Percentiles rank a stretch among this genome's conserved stretches.
Conservation (phyloP, 2,888 invertebrate species). For the Drosophila macrothrix region DNA sequence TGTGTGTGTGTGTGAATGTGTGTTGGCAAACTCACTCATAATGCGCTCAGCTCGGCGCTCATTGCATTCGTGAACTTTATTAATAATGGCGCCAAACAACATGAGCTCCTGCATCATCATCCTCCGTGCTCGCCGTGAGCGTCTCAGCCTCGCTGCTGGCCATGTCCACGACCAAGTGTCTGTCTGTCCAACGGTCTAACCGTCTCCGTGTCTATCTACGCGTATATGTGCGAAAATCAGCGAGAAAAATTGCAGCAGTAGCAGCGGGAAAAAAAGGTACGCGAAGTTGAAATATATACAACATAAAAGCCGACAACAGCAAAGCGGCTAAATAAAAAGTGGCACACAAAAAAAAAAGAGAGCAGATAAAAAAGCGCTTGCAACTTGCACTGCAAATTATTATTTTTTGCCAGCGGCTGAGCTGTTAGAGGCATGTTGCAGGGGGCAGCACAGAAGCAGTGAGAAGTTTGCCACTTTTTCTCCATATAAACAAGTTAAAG, state of each 20-base stretch:
- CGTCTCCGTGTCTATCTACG: conserved; percentile 38
- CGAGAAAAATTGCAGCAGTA: conserved; percentile 66
- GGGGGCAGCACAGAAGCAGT: background rate
- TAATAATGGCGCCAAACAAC: conserved; percentile 82
- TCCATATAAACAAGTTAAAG: conserved; percentile 51
- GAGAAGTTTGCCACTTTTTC: conserved; percentile 20
- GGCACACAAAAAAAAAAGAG: conserved; percentile 53
- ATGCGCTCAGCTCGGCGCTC: conserved; percentile 72
- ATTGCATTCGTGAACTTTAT: conserved; percentile 83
- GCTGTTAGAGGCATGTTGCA: background rate
- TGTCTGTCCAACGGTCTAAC: conserved; percentile 14
- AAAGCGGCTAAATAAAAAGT: conserved; percentile 41
- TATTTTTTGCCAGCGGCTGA: conserved; percentile 65
- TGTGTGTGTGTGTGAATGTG: conserved; percentile 19
- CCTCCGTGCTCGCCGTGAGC: conserved; percentile 3
- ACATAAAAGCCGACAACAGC: conserved; percentile 47
- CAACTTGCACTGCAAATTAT: conserved; percentile 76
- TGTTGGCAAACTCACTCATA: conserved; percentile 76
- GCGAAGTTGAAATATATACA: conserved; percentile 56
- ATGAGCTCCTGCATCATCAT: conserved; percentile 47
- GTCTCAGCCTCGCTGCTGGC: conserved; percentile 26
- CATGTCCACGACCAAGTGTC: conserved; percentile 44
- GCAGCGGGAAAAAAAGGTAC: conserved; percentile 61
- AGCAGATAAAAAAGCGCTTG: conserved; percentile 38
- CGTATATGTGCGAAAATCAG: conserved; percentile 67